These are phyloP conservation scores for Onchidella celtica DNA, from an alignment of 2,888 invertebrate species.

Conservation along the genomic window DNA sequence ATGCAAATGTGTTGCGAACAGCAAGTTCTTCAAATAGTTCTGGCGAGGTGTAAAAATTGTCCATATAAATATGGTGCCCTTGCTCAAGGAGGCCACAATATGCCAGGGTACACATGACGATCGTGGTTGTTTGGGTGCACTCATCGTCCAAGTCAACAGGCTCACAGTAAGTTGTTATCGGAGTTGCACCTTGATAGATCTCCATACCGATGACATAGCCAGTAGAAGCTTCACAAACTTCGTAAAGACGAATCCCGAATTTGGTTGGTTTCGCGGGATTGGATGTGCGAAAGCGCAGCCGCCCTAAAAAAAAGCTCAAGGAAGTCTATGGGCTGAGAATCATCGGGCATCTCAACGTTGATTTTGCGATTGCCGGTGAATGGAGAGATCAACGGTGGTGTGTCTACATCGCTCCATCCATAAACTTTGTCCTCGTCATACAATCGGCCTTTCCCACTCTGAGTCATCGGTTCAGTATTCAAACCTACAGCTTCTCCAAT, in stretches of 20 bases:
- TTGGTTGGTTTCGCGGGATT: background rate
- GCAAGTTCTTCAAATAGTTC: slow-evolving; percentile 48
- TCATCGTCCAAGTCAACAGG: slow-evolving; percentile 9
- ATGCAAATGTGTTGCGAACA: slow-evolving; percentile 37
- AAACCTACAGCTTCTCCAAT: background rate
- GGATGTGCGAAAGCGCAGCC: background rate
- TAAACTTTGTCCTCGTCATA: background rate
- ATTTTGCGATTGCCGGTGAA: background rate
- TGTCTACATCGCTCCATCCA: background rate
- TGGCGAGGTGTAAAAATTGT: slow-evolving; percentile 51
- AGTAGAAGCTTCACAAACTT: slow-evolving; percentile 19
- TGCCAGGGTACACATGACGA: slow-evolving; percentile 9
- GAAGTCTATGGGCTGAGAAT: background rate
- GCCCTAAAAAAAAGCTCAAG: background rate
- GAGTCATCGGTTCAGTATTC: background rate
- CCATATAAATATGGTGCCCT: slow-evolving; percentile 25
- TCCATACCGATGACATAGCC: slow-evolving; percentile 38
- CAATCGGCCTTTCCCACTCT: background rate
- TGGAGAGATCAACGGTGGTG: background rate
- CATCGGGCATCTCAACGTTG: background rate
- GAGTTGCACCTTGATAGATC: slow-evolving; percentile 18
- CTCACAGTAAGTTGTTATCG: background rate
- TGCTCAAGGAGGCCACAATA: slow-evolving; percentile 17
- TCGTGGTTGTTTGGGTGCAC: background rate
- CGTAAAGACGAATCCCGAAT: background rate